Conservation (phyloP, 1,140 invertebrate species). For the Eubasilissa regina region DNA sequence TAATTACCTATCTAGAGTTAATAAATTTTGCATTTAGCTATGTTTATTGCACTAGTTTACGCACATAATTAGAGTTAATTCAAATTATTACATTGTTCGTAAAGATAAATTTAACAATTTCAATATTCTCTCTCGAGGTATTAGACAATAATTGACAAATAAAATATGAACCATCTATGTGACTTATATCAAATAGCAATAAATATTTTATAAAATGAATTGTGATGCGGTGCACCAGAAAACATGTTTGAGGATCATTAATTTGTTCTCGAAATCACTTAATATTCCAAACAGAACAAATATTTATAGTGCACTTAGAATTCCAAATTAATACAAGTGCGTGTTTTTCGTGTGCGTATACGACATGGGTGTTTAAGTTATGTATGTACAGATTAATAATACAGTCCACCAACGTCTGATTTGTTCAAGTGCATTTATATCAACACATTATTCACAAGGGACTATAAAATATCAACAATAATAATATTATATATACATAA, state of each 20-base stretch:
- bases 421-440: conserved; percentile 20
- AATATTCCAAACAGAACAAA: conserved; percentile 23
- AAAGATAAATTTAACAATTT: too few species aligned
- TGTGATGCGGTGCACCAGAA: neutral
- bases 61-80: too few species aligned
- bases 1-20: too few species aligned
- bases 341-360: neutral
- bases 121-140: too few species aligned
- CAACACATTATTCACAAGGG: too few species aligned
- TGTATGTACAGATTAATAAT: conserved; percentile 29
- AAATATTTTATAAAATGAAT: neutral
- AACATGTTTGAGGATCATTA: conserved; percentile 7
- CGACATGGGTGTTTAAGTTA: neutral
- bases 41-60: too few species aligned
- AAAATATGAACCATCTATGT: too few species aligned
- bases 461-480: too few species aligned
- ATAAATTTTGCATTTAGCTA: too few species aligned
- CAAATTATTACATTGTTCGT: too few species aligned
- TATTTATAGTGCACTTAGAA: conserved; percentile 34
- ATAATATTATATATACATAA: too few species aligned
- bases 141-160: too few species aligned
- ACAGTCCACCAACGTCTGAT: conserved; percentile 2
- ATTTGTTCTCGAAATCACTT: conserved; percentile 21
- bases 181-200: neutral
- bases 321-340: conserved; percentile 15